Conservation (phyloP, 2,797 vertebrate species). For the Pipistrellus kuhlii region DNA sequence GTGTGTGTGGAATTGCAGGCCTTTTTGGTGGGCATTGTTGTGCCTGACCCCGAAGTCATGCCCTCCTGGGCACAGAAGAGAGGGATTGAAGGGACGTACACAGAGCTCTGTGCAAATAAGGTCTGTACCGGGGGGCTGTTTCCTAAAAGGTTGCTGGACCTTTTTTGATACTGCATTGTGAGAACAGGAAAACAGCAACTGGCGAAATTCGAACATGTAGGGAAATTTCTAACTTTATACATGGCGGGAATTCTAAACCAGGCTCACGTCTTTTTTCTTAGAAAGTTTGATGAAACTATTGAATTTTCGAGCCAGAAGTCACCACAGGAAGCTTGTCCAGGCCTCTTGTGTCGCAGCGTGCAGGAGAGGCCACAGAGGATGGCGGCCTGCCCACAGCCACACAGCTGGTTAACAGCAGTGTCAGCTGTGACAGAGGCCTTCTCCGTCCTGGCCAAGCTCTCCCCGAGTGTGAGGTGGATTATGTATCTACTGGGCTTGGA, state of each 20-base stretch:
- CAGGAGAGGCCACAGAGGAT: not conserved
- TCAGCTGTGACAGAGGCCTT: not conserved
- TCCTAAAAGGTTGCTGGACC: not conserved
- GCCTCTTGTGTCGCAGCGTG: not conserved
- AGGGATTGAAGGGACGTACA: conserved; percentile 92
- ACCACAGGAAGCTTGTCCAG: not conserved
- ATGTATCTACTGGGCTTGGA: not conserved
- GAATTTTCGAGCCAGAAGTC: not conserved
- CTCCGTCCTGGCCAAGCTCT: not conserved
- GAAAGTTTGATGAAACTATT: conserved; percentile 1
- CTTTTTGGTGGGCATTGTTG: conserved; percentile 96
- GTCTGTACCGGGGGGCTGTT: conserved; percentile 83
- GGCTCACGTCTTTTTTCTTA: conserved; percentile 5
- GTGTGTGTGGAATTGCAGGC: conserved; percentile 87
- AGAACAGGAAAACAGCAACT: not conserved
- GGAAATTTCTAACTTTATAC: not conserved
- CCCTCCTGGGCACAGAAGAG: conserved; percentile 96
- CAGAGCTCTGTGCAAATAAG: conserved; percentile 93
- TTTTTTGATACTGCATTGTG: not conserved
- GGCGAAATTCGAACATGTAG: not conserved
- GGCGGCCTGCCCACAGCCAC: not conserved
- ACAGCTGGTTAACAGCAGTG: not conserved
- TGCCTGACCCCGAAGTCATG: conserved; percentile 96
- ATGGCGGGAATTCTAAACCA: not conserved
- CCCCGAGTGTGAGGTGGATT: not conserved